Conservation (phyloP, 2,113 vertebrate species). For the Verasper variegatus region DNA sequence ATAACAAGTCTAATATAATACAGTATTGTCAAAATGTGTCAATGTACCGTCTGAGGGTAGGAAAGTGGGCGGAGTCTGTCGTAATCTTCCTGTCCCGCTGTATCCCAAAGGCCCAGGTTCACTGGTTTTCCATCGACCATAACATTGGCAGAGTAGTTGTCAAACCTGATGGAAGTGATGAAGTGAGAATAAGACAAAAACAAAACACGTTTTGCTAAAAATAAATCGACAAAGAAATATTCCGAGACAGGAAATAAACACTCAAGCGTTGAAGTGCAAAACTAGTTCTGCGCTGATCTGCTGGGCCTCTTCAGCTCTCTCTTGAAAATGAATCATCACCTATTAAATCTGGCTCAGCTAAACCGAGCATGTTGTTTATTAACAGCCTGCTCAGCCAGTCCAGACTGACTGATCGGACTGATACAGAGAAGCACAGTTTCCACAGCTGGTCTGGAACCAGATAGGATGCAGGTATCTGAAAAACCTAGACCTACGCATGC, state of each 20-base stretch:
- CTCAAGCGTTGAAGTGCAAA: neutral
- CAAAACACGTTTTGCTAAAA: neutral
- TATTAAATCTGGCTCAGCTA: neutral
- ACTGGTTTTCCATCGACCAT: conserved; percentile 99
- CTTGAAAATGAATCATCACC: neutral
- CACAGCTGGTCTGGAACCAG: conserved; percentile 2
- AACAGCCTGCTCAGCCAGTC: conserved; percentile 3
- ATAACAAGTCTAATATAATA: conserved; percentile 17
- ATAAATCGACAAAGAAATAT: neutral
- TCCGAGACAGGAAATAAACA: neutral
- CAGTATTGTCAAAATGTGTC: neutral
- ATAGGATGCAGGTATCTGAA: neutral
- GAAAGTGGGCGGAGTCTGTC: conserved; percentile 96
- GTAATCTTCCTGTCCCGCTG: conserved; percentile 97
- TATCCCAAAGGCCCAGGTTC: conserved; percentile 97
- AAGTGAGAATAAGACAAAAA: neutral
- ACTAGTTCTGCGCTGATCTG: neutral
- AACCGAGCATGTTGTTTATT: conserved; percentile 6
- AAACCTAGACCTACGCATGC: too few species aligned
- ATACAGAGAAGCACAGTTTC: neutral
- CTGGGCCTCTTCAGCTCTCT: neutral
- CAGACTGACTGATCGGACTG: neutral
- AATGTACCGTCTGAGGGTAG: conserved; percentile 95
- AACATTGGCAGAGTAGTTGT: conserved; percentile 99
- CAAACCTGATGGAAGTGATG: conserved; percentile 82